Base-by-base conservation (phyloP, 2,113 vertebrate genomes). In the Neogale vison region DNA sequence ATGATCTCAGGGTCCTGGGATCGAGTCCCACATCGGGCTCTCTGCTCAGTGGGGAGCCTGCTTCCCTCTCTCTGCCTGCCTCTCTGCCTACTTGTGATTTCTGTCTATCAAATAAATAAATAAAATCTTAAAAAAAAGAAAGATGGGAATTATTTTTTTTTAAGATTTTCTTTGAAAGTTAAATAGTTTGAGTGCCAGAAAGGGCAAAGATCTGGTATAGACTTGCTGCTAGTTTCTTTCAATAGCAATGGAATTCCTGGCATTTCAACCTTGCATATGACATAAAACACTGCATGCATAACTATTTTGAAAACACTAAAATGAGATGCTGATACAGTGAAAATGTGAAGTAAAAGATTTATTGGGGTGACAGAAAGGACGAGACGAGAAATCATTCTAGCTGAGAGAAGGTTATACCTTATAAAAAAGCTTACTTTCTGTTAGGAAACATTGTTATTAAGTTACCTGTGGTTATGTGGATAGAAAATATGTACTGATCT, bases 21-120 rank as follows among this genome's bases (percentile, higher is more conserved):
- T 57, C 2, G 0, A 57, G 55, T 18, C 18, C 55, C 18, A 1
- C 20, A 57, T 57, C 6, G 0, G 55, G 6, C 55, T 57, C 55
- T 57, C 20, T 57, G 55, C 55, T 57, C 18, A 21, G 55, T 0
- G 18, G 6, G 2, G 55, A 57, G 6, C 55, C 55, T 57, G 55
- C 55, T 0, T 57, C 6, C 18, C 20, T 57, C 55, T 57, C 55
- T 57, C 55, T 21, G 55, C 20, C 6, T 21, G 55, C 18, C 20
- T 57, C 55, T 57, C 55, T 57, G 55, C 55, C 55, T 21, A 13
- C 55, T 55, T 20, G 55, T 55, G 7, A 57, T 57, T 21, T 57
- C 55, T 21, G 18, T 57, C 55, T 57, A 7, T 57, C 55, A 57
- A 57, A 57, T 57, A 7, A 57, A 57, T 57, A 57, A 57, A 57